A percentile compares a stretch with the other conserved stretches of the same genome.
Conservation (phyloP, 2,113 vertebrate genomes). For the Anser cygnoides region DNA sequence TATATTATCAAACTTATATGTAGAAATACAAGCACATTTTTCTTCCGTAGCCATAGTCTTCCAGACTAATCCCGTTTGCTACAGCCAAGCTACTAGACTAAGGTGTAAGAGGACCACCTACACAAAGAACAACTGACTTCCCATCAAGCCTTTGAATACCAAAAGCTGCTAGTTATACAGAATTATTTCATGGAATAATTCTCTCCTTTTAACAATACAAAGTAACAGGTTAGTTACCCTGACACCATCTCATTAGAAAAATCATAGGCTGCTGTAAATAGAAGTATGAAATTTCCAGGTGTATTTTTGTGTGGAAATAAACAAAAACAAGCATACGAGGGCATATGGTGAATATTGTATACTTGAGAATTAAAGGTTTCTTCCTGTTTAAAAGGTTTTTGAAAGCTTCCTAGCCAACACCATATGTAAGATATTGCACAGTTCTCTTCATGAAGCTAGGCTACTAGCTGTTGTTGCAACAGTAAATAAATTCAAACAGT, state of each 20-base stretch:
- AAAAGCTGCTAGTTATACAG: background rate
- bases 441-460: background rate
- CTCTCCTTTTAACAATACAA: background rate
- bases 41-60: background rate
- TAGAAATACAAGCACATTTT: background rate
- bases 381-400: background rate
- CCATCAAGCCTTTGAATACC: background rate
- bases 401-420: background rate
- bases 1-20: background rate
- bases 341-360: background rate
- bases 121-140: background rate
- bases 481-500: constrained; percentile 5
- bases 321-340: background rate
- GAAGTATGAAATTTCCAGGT: background rate
- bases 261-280: background rate
- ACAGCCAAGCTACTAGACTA: background rate
- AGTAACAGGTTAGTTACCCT: background rate
- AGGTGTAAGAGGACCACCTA: background rate
- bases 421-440: background rate
- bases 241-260: background rate
- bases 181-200: background rate
- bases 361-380: background rate
- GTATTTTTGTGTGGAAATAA: background rate
- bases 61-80: background rate
- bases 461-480: background rate